phyloP scores from a whole-genome alignment of 2,113 vertebrate species.

The Anser brachyrhynchus region DNA sequence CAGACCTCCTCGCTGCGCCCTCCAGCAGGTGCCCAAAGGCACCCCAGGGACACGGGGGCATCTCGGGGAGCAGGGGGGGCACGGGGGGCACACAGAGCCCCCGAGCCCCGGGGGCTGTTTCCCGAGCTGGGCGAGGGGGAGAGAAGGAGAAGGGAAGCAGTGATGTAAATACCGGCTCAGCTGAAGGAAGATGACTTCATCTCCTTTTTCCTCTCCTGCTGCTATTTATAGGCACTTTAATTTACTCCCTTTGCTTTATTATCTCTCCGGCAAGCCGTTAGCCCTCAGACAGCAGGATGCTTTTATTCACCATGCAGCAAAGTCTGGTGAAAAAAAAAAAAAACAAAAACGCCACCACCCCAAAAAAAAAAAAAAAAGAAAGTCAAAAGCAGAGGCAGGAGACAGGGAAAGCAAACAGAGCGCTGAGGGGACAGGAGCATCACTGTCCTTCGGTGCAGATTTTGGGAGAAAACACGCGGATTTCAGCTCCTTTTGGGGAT shows the following conservation, averaged over 20 bases:
- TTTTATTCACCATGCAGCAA: constrained; percentile 45
- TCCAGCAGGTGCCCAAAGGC: not conserved
- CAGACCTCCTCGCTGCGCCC: not conserved
- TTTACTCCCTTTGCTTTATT: constrained; percentile 78
- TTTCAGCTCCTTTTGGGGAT: not conserved
- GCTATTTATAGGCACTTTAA: constrained; percentile 77
- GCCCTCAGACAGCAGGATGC: constrained; percentile 66
- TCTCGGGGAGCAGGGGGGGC: too few species aligned
- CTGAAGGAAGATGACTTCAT: constrained; percentile 77
- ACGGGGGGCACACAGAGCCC: not conserved
- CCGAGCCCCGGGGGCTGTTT: rapidly evolving
- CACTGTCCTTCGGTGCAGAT: rapidly evolving
- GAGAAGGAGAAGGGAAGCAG: constrained; percentile 43
- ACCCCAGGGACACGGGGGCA: not conserved
- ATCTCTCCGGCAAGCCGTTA: constrained; percentile 72
- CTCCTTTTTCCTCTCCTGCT: constrained; percentile 70
- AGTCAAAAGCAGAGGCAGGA: rapidly evolving
- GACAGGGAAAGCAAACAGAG: not conserved
- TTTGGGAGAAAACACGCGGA: not conserved
- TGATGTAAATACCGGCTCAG: constrained; percentile 73
- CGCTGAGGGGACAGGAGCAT: not conserved
- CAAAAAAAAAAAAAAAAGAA: not conserved
- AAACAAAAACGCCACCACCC: not conserved
- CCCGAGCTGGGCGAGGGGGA: not conserved
- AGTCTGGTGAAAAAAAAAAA: not conserved